Evolutionary conservation across 1,140 invertebrate genomes (phyloP), one percentile per base, ranked within the genome.

Genomic region (Antheraea mylitta): DNA sequence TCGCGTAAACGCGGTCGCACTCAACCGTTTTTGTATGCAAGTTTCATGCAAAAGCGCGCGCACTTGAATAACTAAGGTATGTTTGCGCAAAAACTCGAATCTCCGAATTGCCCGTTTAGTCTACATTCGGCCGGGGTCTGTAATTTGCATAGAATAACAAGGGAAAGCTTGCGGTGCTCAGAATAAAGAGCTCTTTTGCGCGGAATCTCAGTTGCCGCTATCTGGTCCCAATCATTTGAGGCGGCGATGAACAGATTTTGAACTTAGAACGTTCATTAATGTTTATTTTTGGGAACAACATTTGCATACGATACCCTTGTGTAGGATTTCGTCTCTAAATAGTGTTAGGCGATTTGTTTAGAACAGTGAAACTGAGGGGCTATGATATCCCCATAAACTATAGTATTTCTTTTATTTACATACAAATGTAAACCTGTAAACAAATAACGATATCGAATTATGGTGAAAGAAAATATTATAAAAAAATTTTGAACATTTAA

Each of bases 111-210:
- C 76, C 80, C 84, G 86, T 82, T 87, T 85, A 85, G 79, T 72
- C 79, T 77, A 77, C 80, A 83, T 83, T 80, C 78, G 78, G 78
- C 74, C 68, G 69, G 74, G 78, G 73, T 64, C 81, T 74, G 64
- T 72, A 62, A 90, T 91, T 91, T 89, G 85, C 89, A 91, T 91
- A 91, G 81, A 91, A 90, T 89, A 91, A 90, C 89, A 90, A 87
- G 85, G 72, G 79, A 79, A 74, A 73, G 67, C 76, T 79, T 72
- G 72, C 74, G 73, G 76, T 70, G 73, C 64, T 68, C 73, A 66
- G 78, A 79, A 74, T 75, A 74, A 74, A 79, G 81, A 81, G 85
- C 85, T 72, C 79, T 81, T 73, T 16, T 62, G 65, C 64, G 71
- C 22, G 22, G 79, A 85, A 83, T 86, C 84, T 84, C 71, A 65